These are phyloP conservation scores for Himalopsyche japonica DNA, from an alignment of 2,888 invertebrate genomes.

Conservation along the genomic window DNA sequence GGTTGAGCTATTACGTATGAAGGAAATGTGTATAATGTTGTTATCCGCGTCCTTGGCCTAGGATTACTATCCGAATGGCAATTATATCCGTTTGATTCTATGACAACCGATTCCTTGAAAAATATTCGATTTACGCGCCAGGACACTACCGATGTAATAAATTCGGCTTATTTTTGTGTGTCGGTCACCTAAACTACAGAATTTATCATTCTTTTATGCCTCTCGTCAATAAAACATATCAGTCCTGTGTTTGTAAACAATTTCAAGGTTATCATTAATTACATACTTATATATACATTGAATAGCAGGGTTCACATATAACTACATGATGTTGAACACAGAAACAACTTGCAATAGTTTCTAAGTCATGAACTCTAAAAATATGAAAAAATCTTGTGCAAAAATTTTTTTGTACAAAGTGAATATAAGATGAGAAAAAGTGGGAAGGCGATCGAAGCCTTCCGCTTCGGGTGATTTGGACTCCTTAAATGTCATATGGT, in stretches of 20 bases:
- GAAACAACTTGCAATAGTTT: neutral
- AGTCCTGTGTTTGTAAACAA: neutral
- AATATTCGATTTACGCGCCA: neutral
- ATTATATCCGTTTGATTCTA: neutral
- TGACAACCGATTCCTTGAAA: neutral
- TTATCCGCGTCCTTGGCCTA: constrained; percentile 6
- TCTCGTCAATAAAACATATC: neutral
- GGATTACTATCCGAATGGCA: neutral
- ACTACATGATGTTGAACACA: neutral
- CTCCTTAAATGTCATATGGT: neutral
- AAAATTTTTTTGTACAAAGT: neutral
- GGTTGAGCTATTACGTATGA: constrained; percentile 31
- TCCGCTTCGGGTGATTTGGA: constrained; percentile 6
- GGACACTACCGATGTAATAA: neutral
- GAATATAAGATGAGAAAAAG: neutral
- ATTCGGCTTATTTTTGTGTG: neutral
- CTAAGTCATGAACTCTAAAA: neutral
- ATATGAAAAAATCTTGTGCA: neutral
- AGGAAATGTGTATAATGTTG: constrained; percentile 25
- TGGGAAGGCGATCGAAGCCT: constrained; percentile 5
- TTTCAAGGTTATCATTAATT: neutral
- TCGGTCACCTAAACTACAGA: neutral
- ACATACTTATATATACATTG: neutral
- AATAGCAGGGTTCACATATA: neutral
- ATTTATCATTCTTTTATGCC: neutral